Conservation (phyloP, 2,113 vertebrate species). For the Esox niger region DNA sequence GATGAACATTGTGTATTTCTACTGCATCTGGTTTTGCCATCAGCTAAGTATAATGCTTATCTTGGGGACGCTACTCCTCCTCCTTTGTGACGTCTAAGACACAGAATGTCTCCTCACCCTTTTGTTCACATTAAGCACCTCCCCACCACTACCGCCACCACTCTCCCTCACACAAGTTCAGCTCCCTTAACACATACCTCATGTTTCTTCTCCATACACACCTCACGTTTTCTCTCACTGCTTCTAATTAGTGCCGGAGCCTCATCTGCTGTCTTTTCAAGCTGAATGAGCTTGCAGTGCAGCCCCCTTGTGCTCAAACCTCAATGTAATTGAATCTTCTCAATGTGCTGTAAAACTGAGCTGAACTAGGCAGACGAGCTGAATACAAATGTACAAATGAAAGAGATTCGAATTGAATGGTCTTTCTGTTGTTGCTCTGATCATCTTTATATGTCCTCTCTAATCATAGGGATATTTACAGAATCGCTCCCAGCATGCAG, state of each 20-base stretch:
- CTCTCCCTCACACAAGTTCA: too few relatives aligned
- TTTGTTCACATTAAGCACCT: too few relatives aligned
- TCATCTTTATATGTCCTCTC: not conserved
- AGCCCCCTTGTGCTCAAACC: too few relatives aligned
- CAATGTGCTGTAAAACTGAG: not conserved
- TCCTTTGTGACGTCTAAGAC: not conserved
- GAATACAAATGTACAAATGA: not conserved
- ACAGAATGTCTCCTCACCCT: not conserved
- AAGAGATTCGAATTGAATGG: not conserved
- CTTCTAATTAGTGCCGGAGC: too few relatives aligned
- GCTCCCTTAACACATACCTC: too few relatives aligned
- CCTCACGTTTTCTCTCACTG: too few relatives aligned
- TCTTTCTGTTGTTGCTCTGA: not conserved
- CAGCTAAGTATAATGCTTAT: not conserved
- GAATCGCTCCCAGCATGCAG: not conserved
- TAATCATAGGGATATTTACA: not conserved
- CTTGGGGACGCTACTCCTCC: not conserved
- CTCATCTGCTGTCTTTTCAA: too few relatives aligned
- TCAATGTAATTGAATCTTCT: not conserved
- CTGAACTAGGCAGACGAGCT: not conserved
- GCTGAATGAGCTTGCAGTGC: too few relatives aligned
- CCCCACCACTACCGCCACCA: too few relatives aligned
- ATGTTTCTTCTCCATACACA: too few relatives aligned
- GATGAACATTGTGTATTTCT: too few relatives aligned
- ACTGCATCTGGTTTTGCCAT: too few relatives aligned